These are phyloP conservation scores for Endotricha flammealis DNA, from an alignment of 2,888 invertebrate species.

Conservation along the genomic window DNA sequence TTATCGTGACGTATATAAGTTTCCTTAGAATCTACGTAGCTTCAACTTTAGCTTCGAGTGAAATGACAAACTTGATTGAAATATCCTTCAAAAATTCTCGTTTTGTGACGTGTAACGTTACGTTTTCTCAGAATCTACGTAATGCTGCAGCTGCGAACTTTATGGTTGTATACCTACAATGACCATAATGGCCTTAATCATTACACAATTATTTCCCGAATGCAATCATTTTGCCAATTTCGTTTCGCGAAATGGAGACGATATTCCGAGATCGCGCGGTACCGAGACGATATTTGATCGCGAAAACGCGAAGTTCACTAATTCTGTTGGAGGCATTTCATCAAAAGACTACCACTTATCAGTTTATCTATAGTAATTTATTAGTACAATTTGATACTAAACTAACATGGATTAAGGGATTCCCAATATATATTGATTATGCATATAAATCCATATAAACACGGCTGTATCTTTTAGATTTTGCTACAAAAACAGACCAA, in stretches of 20 bases:
- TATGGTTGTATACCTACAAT: constrained; percentile 45
- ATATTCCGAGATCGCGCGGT: too few species aligned
- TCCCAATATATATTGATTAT: too few species aligned
- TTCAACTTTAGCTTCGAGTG: not conserved
- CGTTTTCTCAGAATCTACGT: not conserved
- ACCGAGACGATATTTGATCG: not conserved
- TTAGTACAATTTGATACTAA: constrained; percentile 16
- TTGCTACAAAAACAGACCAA: too few species aligned
- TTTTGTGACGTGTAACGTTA: constrained; percentile 1
- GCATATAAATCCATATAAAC: too few species aligned
- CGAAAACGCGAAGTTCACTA: constrained; percentile 21
- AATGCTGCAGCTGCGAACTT: constrained; percentile 11
- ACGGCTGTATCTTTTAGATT: too few species aligned
- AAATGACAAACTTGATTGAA: not conserved
- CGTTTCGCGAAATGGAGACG: too few species aligned
- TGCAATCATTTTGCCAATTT: constrained; percentile 17
- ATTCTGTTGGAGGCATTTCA: constrained; percentile 18
- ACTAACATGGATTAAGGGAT: constrained; percentile 18
- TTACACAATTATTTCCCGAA: constrained; percentile 20
- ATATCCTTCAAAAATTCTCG: not conserved
- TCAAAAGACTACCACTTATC: constrained; percentile 32
- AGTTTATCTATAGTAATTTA: constrained; percentile 20
- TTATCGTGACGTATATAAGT: constrained; percentile 1
- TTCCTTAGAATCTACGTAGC: not conserved
- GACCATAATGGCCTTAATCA: constrained; percentile 29